Base-by-base conservation (phyloP, 1,140 invertebrate species). In the Glomeris maerens region DNA sequence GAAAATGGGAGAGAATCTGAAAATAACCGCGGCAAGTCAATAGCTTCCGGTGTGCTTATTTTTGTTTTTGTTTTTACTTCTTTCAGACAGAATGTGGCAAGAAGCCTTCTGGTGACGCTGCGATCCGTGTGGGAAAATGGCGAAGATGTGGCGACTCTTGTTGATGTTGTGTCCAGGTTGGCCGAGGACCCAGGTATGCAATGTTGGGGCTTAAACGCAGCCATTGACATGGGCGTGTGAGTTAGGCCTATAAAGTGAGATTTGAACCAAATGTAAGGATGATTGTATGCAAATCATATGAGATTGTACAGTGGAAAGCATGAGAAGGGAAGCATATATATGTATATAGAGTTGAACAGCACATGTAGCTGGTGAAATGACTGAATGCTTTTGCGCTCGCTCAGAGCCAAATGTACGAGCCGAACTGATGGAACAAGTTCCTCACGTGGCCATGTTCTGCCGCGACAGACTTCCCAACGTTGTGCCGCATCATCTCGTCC, bases 351-450 rank as follows among this genome's bases (percentile, higher is more conserved):
- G 31, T 10, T 36, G 31, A 36, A 36, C 10, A 36, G 31, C 31
- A 36, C 10, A 36, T n/a, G n/a, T n/a, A 36, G 10, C 10, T n/a
- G n/a, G 10, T 36, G 10, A 36, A 36, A 10, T 10, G 10, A 36
- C n/a, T n/a, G n/a, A n/a, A n/a, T n/a, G n/a, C n/a, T 44, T 47
- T 55, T 55, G 51, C 31, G 52, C 55, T 50, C 56, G 64, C 70
- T 40, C 64, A 80, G 78, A 79, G 57, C 66, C 69, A 2, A 62
- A 65, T 14, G 72, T 80, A 3, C 65, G 76, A 28, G 70, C 72
- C 17, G 77, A 79, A 55, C 57, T 81, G 56, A 72, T 80, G 60
- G 76, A 79, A 54, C 77, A 79, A 54, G 62, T 81, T 25, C 76
- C 78, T 1, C 71, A 78, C 52, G 69, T 81, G 46, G 77, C 75